These are phyloP conservation scores for Pseudomyrmex cubaensis DNA, from an alignment of 1,140 invertebrate species.

Conservation along the genomic window DNA sequence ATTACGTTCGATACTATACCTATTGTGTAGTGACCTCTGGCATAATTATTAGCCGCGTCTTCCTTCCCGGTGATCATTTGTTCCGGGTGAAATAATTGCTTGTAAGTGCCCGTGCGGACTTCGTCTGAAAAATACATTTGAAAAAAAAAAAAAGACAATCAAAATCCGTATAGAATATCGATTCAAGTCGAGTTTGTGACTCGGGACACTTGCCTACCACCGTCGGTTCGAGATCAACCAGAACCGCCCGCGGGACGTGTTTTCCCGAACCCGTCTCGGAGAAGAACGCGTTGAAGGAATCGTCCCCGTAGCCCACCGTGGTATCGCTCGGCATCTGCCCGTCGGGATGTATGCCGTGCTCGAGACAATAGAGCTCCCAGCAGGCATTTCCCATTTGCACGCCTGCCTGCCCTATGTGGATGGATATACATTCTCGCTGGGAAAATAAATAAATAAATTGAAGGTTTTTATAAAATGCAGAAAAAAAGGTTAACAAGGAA, in stretches of 20 bases:
- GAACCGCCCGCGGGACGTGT: conserved; percentile 87
- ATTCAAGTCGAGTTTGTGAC: background rate
- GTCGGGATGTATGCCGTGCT: conserved; percentile 89
- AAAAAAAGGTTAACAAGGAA: too few species aligned
- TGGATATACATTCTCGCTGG: conserved; percentile 87
- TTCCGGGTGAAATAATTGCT: conserved; percentile 88
- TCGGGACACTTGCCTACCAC: conserved; percentile 83
- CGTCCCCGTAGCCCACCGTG: conserved; percentile 83
- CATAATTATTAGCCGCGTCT: conserved; percentile 84
- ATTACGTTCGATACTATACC: conserved; percentile 43
- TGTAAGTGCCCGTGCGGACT: conserved; percentile 88
- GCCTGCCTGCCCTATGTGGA: conserved; percentile 90
- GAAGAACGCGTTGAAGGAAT: conserved; percentile 89
- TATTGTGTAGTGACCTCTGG: conserved; percentile 88
- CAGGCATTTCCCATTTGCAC: conserved; percentile 90
- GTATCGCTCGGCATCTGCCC: conserved; percentile 84
- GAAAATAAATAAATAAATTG: conserved; percentile 55
- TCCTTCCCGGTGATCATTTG: conserved; percentile 90
- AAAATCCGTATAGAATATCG: background rate
- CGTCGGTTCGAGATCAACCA: conserved; percentile 89
- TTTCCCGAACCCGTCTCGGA: conserved; percentile 87
- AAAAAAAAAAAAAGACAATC: background rate
- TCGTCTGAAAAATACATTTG: conserved; percentile 83
- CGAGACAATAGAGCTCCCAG: conserved; percentile 89
- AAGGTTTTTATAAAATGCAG: too few species aligned